These are phyloP conservation scores for Cephus spinipes DNA, from an alignment of 2,888 invertebrate species.

Conservation along the genomic window DNA sequence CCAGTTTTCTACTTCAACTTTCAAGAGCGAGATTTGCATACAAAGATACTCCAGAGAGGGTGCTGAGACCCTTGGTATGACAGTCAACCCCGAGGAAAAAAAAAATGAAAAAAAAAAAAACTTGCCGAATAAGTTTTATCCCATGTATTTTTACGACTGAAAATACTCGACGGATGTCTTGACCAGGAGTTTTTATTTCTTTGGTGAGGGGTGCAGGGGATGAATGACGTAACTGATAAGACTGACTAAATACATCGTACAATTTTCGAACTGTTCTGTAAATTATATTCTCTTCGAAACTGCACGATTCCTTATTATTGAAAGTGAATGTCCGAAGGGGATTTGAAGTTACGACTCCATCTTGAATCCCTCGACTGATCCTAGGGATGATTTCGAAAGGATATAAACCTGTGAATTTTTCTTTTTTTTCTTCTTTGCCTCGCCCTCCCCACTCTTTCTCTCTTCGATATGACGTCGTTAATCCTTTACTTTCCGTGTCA, in stretches of 20 bases:
- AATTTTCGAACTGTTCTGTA: background rate
- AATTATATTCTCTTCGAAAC: background rate
- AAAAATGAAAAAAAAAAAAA: background rate
- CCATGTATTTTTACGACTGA: background rate
- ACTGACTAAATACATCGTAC: background rate
- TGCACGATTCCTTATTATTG: background rate
- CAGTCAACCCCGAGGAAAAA: background rate
- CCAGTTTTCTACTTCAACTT: slow-evolving; percentile 8
- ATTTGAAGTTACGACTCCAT: background rate
- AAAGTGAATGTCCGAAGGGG: background rate
- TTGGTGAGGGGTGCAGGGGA: background rate
- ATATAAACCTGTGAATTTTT: background rate
- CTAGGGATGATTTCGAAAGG: background rate
- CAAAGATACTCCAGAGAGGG: slow-evolving; percentile 30
- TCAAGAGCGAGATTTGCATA: slow-evolving; percentile 39
- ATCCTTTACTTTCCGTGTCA: background rate
- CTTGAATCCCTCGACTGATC: background rate
- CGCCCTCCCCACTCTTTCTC: background rate
- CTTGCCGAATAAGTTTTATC: background rate
- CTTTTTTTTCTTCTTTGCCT: too few species aligned
- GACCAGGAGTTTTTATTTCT: background rate
- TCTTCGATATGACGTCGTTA: background rate
- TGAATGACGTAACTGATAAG: background rate
- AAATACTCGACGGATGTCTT: background rate
- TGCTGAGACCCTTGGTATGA: background rate